Base-by-base conservation (phyloP, 2,797 vertebrate species). In the Neostethus bicornis region DNA sequence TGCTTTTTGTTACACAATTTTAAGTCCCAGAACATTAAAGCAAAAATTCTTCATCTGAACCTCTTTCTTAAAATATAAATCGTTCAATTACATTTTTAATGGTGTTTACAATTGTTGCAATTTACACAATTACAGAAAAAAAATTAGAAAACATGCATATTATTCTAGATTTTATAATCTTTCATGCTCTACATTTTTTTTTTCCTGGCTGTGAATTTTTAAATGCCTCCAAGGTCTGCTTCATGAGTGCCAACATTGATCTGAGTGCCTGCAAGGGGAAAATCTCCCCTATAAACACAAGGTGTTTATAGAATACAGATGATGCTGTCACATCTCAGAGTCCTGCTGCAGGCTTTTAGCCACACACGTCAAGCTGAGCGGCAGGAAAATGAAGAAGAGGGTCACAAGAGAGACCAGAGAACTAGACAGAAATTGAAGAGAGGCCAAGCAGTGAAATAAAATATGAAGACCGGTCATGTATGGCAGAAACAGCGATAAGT, bases 271-370 rank as follows among this genome's bases (percentile, higher is more conserved):
- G 72, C 62, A 65, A 81, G 79, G 81, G 75, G 70, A 72, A 87
- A 87, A 85, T 87, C 67, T 73, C 63, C 64, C 80, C 77, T 75
- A 85, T 83, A 88, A 92, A 90, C 81, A 83, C 20, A 24, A 62
- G 57, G 73, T 80, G 87, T 87, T 89, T 81, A 82, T 66, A 75
- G 88, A 90, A 91, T 88, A 90, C 85, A 87, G 89, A 90, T 89
- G 76, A 83, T 64, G 58, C 70, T 55, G 62, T 70, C 54, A 54
- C 62, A 72, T 66, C 13, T 14, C 58, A 75, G 66, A 61, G 49
- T 58, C 58, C 63, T 69, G 72, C 81, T 79, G 80, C 57, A 75
- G 78, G 69, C 76, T 72, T 73, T 76, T 41, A 80, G 65, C 63
- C 66, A 81, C 79, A 76, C 79, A 55, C 51, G 23, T 59, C 17